Conservation (phyloP, 1,140 invertebrate species). For the Hestina assimilis region DNA sequence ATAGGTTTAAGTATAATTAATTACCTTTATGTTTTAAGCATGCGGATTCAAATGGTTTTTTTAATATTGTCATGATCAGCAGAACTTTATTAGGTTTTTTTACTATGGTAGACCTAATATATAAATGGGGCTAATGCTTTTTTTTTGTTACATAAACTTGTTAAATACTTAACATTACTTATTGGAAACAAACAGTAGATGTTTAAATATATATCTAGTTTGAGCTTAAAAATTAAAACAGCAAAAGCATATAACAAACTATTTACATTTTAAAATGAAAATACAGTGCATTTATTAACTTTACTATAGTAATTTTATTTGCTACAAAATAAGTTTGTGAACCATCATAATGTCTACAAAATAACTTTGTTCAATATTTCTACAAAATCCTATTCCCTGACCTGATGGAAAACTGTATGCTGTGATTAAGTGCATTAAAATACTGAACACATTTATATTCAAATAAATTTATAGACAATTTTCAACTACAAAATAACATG, state of each 20-base stretch:
- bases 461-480: neutral
- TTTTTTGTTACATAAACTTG: no score
- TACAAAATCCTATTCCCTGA: neutral
- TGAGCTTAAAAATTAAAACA: neutral
- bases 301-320: neutral
- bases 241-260: neutral
- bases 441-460: slow-evolving; percentile 8
- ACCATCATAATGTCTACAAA: neutral
- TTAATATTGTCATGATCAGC: no score
- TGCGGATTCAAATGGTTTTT: no score
- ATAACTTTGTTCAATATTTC: neutral
- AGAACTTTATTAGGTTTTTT: no score
- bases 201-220: neutral
- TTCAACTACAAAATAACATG: neutral
- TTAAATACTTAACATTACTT: no score
- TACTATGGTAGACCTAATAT: no score
- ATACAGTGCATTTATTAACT: neutral
- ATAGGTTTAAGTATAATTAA: no score
- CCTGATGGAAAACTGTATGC: neutral
- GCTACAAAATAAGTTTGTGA: no score
- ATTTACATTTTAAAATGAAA: neutral
- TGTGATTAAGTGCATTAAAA: neutral
- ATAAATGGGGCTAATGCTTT: no score
- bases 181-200: neutral
- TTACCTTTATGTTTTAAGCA: no score